Base-by-base conservation (phyloP, 35 echinoderm and acorn worm species). In the Ophiothrix spiculata region DNA sequence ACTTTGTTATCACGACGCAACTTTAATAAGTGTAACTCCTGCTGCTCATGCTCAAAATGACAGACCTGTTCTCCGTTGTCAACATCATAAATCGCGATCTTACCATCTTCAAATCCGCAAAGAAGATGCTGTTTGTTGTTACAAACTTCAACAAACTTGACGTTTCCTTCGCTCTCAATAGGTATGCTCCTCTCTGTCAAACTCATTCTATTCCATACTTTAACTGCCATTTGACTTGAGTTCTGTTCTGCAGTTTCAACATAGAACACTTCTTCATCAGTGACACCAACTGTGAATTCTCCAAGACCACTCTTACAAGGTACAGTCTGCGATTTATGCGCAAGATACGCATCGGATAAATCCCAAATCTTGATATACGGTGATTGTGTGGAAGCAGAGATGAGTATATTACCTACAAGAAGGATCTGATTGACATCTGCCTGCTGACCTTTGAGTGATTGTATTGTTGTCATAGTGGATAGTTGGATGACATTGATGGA, bases 341-440 rank as follows among this genome's bases (percentile, higher is more conserved):
- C 63, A 0, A 88, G 39, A 39, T 93, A 88, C 29, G 89, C 75
- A 1, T 81, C 42, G 0, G 87, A 84, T 35, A 89, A 86, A 69
- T 89, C 87, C 92, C 92, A 93, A 17, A 93, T 39, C 60, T 93
- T 93, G 29, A 93, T 93, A 82, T 93, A 93, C n/a, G 87, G 92
- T 16, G 87, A 86, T 35, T 56, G 42, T 12, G 89, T 37, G 6
- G 92, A 93, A 6, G 92, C 87, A 15, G 92, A 93, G 29, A 88
- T 78, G 32, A 93, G 40, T 17, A 89, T 39, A 32, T 89, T 78
- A 13, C 76, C 41, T 29, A 82, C 81, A 37, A 85, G 33, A 23
- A 40, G 78, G 25, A 93, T 84, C 81, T 90, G 56, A 36, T 87
- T 90, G 60, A 93, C 87, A 13, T 79, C 82, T n/a, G 82, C 77